Conservation (phyloP, 2,888 invertebrate genomes). For the Oxyteleia sp. region DNA sequence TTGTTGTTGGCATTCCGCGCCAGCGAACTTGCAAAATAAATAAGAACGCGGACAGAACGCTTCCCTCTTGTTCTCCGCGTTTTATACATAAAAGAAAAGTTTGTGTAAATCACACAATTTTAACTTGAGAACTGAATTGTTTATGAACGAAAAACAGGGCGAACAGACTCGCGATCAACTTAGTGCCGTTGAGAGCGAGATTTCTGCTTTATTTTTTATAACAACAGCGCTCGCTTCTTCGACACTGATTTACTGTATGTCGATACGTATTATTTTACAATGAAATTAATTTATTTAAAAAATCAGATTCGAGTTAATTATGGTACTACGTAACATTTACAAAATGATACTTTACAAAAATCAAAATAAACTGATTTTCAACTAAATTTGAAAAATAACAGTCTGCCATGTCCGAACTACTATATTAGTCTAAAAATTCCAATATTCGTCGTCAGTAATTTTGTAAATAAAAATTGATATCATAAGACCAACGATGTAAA, state of each 20-base stretch:
- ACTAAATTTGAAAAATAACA: too few species aligned
- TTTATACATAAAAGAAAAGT: constrained; percentile 63
- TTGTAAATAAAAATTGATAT: too few species aligned
- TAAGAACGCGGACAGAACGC: constrained; percentile 45
- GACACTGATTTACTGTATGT: constrained; percentile 43
- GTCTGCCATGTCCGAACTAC: too few species aligned
- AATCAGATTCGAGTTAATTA: too few species aligned
- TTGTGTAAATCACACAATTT: constrained; percentile 66
- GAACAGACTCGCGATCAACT: constrained; percentile 44
- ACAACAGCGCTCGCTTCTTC: constrained; percentile 31
- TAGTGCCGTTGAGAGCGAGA: constrained; percentile 14
- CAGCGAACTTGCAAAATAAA: constrained; percentile 65
- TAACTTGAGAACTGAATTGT: constrained; percentile 66
- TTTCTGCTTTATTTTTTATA: constrained; percentile 63
- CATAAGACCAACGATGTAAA: too few species aligned
- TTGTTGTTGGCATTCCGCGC: constrained; percentile 55
- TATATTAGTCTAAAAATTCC: too few species aligned
- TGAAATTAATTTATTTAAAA: too few species aligned
- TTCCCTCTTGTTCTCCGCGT: constrained; percentile 33
- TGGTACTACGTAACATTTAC: too few species aligned
- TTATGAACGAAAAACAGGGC: constrained; percentile 67
- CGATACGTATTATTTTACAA: constrained; percentile 52
- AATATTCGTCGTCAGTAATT: too few species aligned
- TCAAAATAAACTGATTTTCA: too few species aligned
- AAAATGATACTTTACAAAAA: too few species aligned